A percentile compares a stretch with the other conserved stretches of the same genome.
These are phyloP conservation scores for Pseudochirops cupreus DNA, from an alignment of 2,797 vertebrate genomes.

Conservation along the genomic window DNA sequence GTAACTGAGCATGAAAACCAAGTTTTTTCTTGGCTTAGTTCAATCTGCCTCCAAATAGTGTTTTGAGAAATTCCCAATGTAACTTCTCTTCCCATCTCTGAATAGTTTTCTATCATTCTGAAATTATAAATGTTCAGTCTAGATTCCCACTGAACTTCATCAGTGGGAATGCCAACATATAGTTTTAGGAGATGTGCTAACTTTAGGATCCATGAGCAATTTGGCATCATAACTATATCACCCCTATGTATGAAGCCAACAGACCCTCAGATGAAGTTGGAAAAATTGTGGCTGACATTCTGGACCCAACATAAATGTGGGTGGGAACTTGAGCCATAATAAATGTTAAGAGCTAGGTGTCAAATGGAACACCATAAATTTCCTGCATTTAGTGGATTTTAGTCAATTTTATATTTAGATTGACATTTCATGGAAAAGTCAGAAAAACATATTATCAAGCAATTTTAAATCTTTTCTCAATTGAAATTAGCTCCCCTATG, in stretches of 20 bases:
- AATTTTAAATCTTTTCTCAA: background rate
- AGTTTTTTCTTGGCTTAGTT: background rate
- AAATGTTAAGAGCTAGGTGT: background rate
- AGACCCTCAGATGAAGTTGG: background rate
- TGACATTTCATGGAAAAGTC: background rate
- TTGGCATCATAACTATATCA: background rate
- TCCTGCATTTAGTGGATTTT: background rate
- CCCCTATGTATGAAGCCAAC: too few relatives aligned
- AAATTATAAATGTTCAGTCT: background rate
- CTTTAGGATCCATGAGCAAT: background rate
- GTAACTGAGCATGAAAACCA: background rate
- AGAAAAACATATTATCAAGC: background rate
- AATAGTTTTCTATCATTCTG: rapidly evolving
- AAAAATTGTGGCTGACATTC: background rate
- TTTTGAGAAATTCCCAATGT: background rate
- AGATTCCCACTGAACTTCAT: background rate
- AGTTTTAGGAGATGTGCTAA: background rate
- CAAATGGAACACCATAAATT: background rate
- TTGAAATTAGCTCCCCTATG: background rate
- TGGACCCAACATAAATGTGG: background rate
- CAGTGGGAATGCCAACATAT: background rate
- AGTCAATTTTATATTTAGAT: background rate
- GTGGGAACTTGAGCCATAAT: background rate
- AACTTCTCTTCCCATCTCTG: too few relatives aligned
- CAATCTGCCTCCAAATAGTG: background rate